Evolutionary conservation across 2,113 vertebrate species (phyloP).

Genomic region (Phainopepla nitens): DNA sequence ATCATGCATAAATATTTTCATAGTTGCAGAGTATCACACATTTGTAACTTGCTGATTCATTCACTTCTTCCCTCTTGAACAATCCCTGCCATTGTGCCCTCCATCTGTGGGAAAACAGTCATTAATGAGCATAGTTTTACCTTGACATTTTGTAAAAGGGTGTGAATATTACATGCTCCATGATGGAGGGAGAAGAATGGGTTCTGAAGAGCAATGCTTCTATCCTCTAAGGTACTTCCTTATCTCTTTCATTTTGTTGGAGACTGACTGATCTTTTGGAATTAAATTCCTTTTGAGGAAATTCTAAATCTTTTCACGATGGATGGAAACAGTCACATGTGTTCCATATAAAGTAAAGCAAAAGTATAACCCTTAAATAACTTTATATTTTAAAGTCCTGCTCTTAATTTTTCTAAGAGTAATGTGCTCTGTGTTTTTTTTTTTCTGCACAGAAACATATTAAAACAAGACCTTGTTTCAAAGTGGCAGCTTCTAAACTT

Average conservation of each 20-base stretch:
- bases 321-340: not conserved
- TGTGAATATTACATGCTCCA: not conserved
- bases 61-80: not conserved
- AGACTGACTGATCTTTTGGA: not conserved
- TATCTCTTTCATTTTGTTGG: not conserved
- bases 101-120: not conserved
- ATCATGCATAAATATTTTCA: not conserved
- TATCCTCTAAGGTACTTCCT: not conserved
- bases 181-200: not conserved
- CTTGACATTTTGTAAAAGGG: not conserved
- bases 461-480: not conserved
- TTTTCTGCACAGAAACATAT: not conserved
- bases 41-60: not conserved
- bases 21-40: not conserved
- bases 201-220: not conserved
- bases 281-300: not conserved
- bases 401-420: not conserved
- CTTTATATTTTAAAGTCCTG: not conserved
- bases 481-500: not conserved
- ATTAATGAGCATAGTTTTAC: not conserved
- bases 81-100: not conserved
- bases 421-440: not conserved
- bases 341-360: not conserved
- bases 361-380: not conserved
- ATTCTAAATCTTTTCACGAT: not conserved